Evolutionary conservation across 2,113 vertebrate species (phyloP).

Genomic region (Archocentrus centrarchus): DNA sequence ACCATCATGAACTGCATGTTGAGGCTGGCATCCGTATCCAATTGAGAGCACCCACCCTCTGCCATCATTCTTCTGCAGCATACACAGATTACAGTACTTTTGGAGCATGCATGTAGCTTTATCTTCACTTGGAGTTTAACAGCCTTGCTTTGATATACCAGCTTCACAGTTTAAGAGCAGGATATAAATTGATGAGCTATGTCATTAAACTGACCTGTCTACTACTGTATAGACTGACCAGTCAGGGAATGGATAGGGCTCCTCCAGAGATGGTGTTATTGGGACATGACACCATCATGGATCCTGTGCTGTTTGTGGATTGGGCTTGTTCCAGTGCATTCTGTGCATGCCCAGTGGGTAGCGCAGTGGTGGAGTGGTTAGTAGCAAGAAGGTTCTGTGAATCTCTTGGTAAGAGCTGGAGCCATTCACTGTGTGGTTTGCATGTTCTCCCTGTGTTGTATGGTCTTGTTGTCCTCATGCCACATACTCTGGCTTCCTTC

Average conservation of each 20-base stretch:
- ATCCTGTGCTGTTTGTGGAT: accelerated
- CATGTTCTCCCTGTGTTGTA: not conserved
- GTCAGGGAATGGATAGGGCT: not conserved
- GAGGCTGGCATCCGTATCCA: not conserved
- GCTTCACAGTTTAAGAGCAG: not conserved
- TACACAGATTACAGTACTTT: not conserved
- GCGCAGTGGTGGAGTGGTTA: not conserved
- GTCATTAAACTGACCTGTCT: not conserved
- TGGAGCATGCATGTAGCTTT: not conserved
- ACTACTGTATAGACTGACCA: not conserved
- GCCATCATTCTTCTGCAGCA: not conserved
- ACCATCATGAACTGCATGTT: not conserved
- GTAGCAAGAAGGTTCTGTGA: not conserved
- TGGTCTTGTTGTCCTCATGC: not conserved
- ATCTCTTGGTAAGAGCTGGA: not conserved
- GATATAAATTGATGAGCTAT: not conserved
- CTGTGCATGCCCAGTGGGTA: not conserved
- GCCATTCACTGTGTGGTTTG: not conserved
- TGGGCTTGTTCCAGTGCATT: not conserved
- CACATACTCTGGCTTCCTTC: not conserved
- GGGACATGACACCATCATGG: not conserved
- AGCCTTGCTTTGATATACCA: not conserved
- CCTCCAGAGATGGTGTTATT: not conserved
- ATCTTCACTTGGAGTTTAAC: not conserved
- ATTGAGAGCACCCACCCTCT: not conserved